Base-by-base conservation (phyloP, 2,888 invertebrate genomes). In the Junonia oenone region DNA sequence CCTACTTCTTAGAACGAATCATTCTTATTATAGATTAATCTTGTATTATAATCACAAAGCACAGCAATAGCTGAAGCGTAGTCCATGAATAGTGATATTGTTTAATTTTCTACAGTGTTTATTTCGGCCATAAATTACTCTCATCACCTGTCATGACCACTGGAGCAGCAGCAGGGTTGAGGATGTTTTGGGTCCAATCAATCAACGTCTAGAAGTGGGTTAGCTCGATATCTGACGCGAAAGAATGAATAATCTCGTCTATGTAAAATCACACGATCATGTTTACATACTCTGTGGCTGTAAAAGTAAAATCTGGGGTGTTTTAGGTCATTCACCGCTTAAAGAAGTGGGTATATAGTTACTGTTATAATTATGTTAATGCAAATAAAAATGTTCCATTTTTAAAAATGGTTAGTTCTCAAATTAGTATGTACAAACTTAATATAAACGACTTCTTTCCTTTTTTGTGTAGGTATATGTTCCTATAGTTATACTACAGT, bases 121-220 rank as follows among this genome's bases (percentile, higher is more conserved):
- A 47, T 26, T 55, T 50, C 17, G 31, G 38, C 50, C 31, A 15
- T 49, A 43, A 59, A 59, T 52, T 40, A 14, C 47, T 37, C 45
- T 55, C 55, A 55, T 45, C 55, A 52, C 45, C 51, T 52, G 49
- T 52, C 55, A 50, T 19, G 51, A 40, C 38, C 55, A 55, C 45
- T 53, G 49, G 19, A 55, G 46, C 55, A 27, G 38, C 55, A 51
- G 47, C 37, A 38, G 22, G 35, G 50, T 54, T 51, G 49, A 55
- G 52, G 31, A 31, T 49, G 45, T 59, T 58, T 55, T 49, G 45
- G 51, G 49, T 40, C 19, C 49, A 52, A 59, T 59, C 58, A 49
- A 55, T 59, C 58, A 59, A 52, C 55, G 58, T 59, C 55, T 45
- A 40, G 45, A 55, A 58, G 35, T 52, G 56, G 45, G 45, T 52